phyloP scores from a whole-genome alignment of 2,888 invertebrate species.

The Athalia cordata region DNA sequence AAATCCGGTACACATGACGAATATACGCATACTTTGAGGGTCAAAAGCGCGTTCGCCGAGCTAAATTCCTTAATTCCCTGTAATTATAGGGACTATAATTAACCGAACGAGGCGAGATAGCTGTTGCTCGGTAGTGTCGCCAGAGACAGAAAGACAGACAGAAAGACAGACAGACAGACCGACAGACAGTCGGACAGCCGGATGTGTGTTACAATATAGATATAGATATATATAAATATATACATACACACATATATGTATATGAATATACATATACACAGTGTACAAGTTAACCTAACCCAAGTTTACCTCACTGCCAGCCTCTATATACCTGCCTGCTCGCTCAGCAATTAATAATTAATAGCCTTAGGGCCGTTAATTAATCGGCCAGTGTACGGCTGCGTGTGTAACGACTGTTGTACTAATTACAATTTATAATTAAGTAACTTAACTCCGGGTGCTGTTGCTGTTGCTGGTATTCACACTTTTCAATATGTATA shows the following conservation, averaged over 20 bases:
- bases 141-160: too few relatives aligned
- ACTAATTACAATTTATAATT: conserved; percentile 72
- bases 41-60: conserved; percentile 8
- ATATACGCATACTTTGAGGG: background rate
- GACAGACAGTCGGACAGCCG: too few relatives aligned
- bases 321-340: conserved; percentile 37
- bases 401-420: conserved; percentile 58
- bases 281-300: too few relatives aligned
- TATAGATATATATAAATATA: too few relatives aligned
- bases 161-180: too few relatives aligned
- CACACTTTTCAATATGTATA: background rate
- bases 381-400: conserved; percentile 48
- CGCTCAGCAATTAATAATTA: conserved; percentile 67
- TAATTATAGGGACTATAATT: conserved; percentile 43
- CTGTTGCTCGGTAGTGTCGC: too few relatives aligned
- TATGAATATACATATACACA: too few relatives aligned
- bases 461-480: background rate
- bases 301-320: too few relatives aligned
- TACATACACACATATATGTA: too few relatives aligned
- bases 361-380: conserved; percentile 60
- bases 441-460: conserved; percentile 58
- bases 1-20: too few relatives aligned
- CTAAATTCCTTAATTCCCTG: conserved; percentile 47
- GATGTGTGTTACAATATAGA: too few relatives aligned
- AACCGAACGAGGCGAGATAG: background rate